phyloP scores from a whole-genome alignment of 2,113 vertebrate species.

The Melanostigma gelatinosum region DNA sequence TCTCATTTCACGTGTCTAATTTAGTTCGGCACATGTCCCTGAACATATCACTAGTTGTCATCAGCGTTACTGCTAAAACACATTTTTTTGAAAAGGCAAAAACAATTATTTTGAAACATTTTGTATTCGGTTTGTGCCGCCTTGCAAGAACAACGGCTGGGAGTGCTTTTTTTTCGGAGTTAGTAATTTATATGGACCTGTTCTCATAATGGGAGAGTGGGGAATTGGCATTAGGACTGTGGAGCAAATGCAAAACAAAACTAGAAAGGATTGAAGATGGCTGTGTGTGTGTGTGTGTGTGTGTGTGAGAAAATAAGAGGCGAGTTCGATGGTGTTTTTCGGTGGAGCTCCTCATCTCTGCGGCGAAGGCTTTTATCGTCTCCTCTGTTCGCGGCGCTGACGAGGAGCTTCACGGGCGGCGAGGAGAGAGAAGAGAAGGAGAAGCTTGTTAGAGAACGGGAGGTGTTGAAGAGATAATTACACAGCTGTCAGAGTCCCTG shows the following conservation, averaged over 20 bases:
- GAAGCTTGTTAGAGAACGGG: constrained; percentile 69
- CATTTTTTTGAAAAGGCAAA: not conserved
- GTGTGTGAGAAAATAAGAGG: not conserved
- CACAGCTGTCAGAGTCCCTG: constrained; percentile 66
- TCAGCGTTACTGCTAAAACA: not conserved
- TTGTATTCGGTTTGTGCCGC: constrained; percentile 27
- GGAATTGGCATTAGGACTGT: constrained; percentile 37
- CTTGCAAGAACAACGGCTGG: constrained; percentile 37
- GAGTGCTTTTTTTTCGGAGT: constrained; percentile 25
- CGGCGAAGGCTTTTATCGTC: constrained; percentile 67
- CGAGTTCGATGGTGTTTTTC: constrained; percentile 22
- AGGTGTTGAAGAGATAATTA: constrained; percentile 80
- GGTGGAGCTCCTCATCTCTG: constrained; percentile 48
- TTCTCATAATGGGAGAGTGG: constrained; percentile 52
- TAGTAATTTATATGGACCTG: constrained; percentile 47
- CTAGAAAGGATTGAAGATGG: constrained; percentile 37
- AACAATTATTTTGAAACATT: constrained; percentile 35
- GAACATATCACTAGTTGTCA: not conserved
- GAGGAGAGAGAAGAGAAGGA: constrained; percentile 28
- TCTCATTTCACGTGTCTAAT: constrained; percentile 38
- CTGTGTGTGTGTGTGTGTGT: constrained; percentile 3
- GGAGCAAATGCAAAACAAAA: constrained; percentile 43
- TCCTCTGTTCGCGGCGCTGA: constrained; percentile 47
- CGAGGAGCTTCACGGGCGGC: constrained; percentile 51
- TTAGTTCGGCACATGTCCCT: constrained; percentile 14